Conservation (phyloP, 2,113 vertebrate species). For the Nothobranchius kuhntae region DNA sequence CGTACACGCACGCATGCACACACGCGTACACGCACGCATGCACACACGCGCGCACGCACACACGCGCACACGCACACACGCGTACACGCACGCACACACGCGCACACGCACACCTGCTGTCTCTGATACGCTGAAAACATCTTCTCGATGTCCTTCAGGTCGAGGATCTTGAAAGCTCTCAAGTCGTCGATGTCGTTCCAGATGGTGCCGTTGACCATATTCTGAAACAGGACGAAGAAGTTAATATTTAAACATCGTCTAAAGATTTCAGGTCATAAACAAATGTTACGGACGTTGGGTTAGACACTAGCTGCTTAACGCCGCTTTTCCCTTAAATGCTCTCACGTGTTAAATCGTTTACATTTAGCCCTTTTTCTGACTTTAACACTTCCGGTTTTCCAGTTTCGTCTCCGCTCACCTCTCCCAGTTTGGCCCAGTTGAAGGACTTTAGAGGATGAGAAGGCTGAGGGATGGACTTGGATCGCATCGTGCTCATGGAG, state of each 20-base stretch:
- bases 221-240: slow-evolving; percentile 70
- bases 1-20: too few species aligned
- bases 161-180: slow-evolving; percentile 88
- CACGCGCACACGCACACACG: too few species aligned
- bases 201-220: slow-evolving; percentile 90
- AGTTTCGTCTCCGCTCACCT: slow-evolving; percentile 79
- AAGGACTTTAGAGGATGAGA: slow-evolving; percentile 97
- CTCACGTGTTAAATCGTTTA: background rate
- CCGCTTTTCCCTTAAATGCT: too few species aligned
- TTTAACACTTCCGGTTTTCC: background rate
- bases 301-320: too few species aligned
- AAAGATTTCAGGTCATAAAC: background rate
- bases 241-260: background rate
- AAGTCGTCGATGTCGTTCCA: slow-evolving; percentile 96
- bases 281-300: background rate
- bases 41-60: too few species aligned
- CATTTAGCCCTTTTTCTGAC: background rate
- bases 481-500: slow-evolving; percentile 76
- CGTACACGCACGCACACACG: too few species aligned
- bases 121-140: slow-evolving; percentile 98
- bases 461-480: slow-evolving; percentile 91
- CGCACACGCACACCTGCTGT: slow-evolving; percentile 74
- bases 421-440: slow-evolving; percentile 96
- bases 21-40: too few species aligned
- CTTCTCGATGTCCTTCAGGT: slow-evolving; percentile 95